Evolutionary conservation across 2,113 vertebrate genomes (phyloP).

Genomic region (Cottus gobio): DNA sequence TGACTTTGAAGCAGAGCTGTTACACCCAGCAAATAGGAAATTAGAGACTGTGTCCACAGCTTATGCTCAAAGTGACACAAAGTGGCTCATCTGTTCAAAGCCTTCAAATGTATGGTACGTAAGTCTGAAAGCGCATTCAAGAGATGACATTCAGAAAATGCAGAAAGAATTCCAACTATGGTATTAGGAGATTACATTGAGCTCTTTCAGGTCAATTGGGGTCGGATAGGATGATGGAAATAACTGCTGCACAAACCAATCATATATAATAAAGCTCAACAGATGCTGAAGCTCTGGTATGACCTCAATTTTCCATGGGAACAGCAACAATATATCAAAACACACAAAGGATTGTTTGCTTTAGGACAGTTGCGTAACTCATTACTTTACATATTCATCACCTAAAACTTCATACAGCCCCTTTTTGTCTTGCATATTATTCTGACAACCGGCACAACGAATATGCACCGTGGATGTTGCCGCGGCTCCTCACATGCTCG

Average conservation of each 20-base stretch:
- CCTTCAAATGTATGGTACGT: slow-evolving; percentile 20
- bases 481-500: not conserved
- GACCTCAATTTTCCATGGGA: slow-evolving; percentile 65
- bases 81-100: slow-evolving; percentile 49
- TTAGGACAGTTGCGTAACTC: slow-evolving; percentile 41
- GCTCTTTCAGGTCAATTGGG: slow-evolving; percentile 68
- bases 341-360: slow-evolving; percentile 41
- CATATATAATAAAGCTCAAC: slow-evolving; percentile 64
- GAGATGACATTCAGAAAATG: slow-evolving; percentile 54
- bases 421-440: not conserved
- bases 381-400: slow-evolving; percentile 9
- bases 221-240: slow-evolving; percentile 65
- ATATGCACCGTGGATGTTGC: not conserved
- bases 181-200: slow-evolving; percentile 68
- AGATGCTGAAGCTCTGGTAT: slow-evolving; percentile 48
- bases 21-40: slow-evolving; percentile 58
- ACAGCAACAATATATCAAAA: slow-evolving; percentile 42
- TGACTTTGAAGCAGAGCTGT: slow-evolving; percentile 58
- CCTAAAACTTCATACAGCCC: not conserved
- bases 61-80: slow-evolving; percentile 51
- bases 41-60: slow-evolving; percentile 50
- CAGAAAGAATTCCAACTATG: slow-evolving; percentile 61
- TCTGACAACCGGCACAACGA: not conserved
- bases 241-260: slow-evolving; percentile 65
- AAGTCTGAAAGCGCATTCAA: slow-evolving; percentile 8